These are phyloP conservation scores for Cyclophora albipunctata DNA, from an alignment of 2,888 invertebrate genomes.

Conservation along the genomic window DNA sequence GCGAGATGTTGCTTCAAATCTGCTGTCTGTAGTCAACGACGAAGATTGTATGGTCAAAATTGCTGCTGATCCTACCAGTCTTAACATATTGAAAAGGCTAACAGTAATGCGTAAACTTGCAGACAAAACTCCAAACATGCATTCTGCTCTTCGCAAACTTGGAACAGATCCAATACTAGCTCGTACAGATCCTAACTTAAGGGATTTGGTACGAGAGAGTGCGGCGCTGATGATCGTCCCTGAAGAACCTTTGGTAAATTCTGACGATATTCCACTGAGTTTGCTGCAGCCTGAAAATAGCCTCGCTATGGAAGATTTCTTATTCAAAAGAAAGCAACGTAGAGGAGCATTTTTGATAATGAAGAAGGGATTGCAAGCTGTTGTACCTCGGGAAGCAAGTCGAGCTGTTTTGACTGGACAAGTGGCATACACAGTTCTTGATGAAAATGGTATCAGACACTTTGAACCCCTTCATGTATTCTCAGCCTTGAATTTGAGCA, in stretches of 20 bases:
- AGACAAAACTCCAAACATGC: conserved; percentile 77
- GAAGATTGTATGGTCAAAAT: conserved; percentile 73
- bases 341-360: conserved; percentile 80
- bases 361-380: conserved; percentile 83
- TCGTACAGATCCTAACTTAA: conserved; percentile 79
- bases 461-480: conserved; percentile 86
- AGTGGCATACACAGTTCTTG: conserved; percentile 84
- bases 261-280: conserved; percentile 81
- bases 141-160: conserved; percentile 77
- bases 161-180: conserved; percentile 80
- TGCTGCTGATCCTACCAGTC: conserved; percentile 73
- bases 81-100: conserved; percentile 80
- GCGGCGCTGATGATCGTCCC: conserved; percentile 81
- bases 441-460: conserved; percentile 83
- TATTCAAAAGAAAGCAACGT: conserved; percentile 75
- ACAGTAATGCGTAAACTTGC: conserved; percentile 83
- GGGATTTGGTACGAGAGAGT: conserved; percentile 83
- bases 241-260: conserved; percentile 77
- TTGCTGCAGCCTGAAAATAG: conserved; percentile 81
- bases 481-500: conserved; percentile 80
- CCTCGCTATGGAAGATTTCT: conserved; percentile 84
- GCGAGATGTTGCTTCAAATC: conserved; percentile 76
- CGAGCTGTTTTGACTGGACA: conserved; percentile 83
- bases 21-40: conserved; percentile 71
- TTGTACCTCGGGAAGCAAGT: conserved; percentile 84